Evolutionary conservation across 2,888 invertebrate species (phyloP).

Genomic region (Mycalesis mineus): DNA sequence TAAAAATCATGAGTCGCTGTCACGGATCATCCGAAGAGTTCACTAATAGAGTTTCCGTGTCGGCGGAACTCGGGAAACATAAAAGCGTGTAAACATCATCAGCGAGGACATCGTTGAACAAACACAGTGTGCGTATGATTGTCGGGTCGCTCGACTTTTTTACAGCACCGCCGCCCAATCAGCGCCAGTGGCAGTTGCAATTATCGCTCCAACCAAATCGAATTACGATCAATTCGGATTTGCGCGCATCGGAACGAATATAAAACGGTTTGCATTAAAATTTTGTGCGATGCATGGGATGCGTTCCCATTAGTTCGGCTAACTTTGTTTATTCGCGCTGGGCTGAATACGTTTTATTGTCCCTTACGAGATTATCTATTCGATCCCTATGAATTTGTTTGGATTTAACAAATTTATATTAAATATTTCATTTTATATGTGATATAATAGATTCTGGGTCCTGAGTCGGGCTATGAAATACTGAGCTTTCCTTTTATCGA

Average conservation of each 20-base stretch:
- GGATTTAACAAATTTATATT: no score
- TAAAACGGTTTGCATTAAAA: slow-evolving; percentile 79
- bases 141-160: slow-evolving; percentile 55
- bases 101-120: slow-evolving; percentile 57
- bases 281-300: slow-evolving; percentile 74
- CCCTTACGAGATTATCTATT: slow-evolving; percentile 2
- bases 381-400: no score
- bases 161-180: slow-evolving; percentile 67
- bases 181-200: slow-evolving; percentile 77
- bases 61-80: slow-evolving; percentile 32
- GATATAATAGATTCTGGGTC: no score
- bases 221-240: slow-evolving; percentile 80
- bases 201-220: slow-evolving; percentile 75
- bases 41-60: slow-evolving; percentile 25
- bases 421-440: no score
- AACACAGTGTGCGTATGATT: slow-evolving; percentile 69
- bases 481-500: no score
- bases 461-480: no score
- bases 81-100: slow-evolving; percentile 70
- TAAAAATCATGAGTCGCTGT: not conserved
- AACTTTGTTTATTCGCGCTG: slow-evolving; percentile 55
- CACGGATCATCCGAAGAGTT: slow-evolving; percentile 3
- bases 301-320: slow-evolving; percentile 72
- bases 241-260: slow-evolving; percentile 76
- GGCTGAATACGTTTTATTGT: slow-evolving; percentile 13